Evolutionary conservation across 2,888 invertebrate species (phyloP).

Genomic region (Reticulitermes lucifugus): DNA sequence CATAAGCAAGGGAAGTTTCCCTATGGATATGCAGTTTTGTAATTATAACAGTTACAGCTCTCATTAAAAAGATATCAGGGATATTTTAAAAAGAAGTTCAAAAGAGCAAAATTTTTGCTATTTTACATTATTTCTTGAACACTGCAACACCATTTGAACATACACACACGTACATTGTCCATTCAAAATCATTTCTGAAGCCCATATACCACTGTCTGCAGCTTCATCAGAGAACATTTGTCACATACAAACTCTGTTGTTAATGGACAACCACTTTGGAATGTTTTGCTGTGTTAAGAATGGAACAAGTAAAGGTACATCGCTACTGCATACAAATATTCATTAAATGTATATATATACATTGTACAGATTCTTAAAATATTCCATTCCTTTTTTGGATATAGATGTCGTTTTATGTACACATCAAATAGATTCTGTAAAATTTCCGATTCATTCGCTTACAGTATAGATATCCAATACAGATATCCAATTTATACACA

Average conservation of each 20-base stretch:
- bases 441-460: neutral
- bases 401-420: too few relatives aligned
- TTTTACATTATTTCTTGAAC: conserved; percentile 39
- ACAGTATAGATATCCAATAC: neutral
- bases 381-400: neutral
- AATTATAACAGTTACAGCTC: neutral
- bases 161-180: neutral
- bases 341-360: neutral
- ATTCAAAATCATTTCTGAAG: neutral
- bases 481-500: neutral
- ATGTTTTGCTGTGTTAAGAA: conserved; percentile 21
- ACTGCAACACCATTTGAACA: conserved; percentile 41
- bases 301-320: neutral
- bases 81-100: neutral
- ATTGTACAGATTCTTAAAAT: neutral
- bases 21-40: neutral
- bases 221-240: conserved; percentile 14
- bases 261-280: neutral
- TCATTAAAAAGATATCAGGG: neutral
- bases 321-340: neutral
- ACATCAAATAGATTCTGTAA: neutral
- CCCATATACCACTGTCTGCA: neutral
- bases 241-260: neutral
- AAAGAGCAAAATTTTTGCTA: neutral
- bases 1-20: neutral